These are phyloP conservation scores for Dendroctonus valens DNA, from an alignment of 1,140 invertebrate species.

Conservation along the genomic window DNA sequence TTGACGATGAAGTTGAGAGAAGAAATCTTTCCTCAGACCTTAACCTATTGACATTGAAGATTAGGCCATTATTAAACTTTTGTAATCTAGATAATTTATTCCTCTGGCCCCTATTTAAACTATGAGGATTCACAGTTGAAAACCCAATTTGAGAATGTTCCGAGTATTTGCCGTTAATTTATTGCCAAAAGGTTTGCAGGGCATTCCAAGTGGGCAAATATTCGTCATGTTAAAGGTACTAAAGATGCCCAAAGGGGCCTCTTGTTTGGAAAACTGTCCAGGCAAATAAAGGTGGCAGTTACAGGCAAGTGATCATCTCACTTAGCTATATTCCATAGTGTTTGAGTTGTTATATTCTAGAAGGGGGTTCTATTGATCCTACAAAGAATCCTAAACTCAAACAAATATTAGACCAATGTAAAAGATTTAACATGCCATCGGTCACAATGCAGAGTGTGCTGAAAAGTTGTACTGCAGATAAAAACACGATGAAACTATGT, in stretches of 20 bases:
- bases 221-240: slow-evolving; percentile 62
- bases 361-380: slow-evolving; percentile 58
- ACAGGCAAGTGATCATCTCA: slow-evolving; percentile 49
- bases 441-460: slow-evolving; percentile 59
- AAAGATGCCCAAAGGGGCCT: slow-evolving; percentile 59
- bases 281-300: slow-evolving; percentile 58
- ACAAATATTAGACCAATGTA: slow-evolving; percentile 59
- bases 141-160: no score
- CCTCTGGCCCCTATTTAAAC: no score
- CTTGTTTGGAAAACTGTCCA: slow-evolving; percentile 51
- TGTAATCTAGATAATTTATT: no score
- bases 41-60: no score
- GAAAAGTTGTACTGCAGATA: slow-evolving; percentile 52
- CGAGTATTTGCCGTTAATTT: neutral
- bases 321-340: neutral
- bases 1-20: no score
- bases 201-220: slow-evolving; percentile 75
- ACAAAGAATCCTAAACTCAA: slow-evolving; percentile 56
- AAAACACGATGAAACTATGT: slow-evolving; percentile 46
- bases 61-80: no score
- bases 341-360: slow-evolving; percentile 44
- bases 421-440: slow-evolving; percentile 59
- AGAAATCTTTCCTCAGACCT: no score
- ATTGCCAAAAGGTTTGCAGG: slow-evolving; percentile 54
- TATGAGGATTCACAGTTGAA: neutral